Evolutionary conservation across 1,140 invertebrate species (phyloP), one percentile per base, ranked within the genome.

Genomic region (Mesaphorura yosii): DNA sequence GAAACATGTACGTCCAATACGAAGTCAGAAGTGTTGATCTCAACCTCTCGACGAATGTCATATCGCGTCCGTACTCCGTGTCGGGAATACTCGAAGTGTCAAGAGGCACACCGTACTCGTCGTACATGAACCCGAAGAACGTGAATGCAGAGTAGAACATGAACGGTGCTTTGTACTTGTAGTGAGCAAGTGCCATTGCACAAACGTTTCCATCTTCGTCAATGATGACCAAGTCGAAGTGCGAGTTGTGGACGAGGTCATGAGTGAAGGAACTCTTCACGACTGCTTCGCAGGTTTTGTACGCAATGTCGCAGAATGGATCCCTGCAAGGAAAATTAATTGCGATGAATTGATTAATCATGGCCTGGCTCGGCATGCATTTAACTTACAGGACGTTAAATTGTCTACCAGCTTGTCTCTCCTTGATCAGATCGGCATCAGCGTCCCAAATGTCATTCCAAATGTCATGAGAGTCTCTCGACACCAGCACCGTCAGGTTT

Each of bases 181-280:
- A 23, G n/a, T n/a, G n/a, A 12, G 48, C 53, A 2, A 64, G 22
- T 20, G 53, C 62, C 1, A 56, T 49, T 1, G 39, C 59, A 38
- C 59, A 62, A 1, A 62, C 62, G 25, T 62, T 64, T 17, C 40
- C 42, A 5, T 62, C 19, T 6, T 38, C 25, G 37, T 64, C 62
- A 17, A 64, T 55, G 20, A 64, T 41, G 28, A 64, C 54, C 0
- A 64, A 34, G 54, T 64, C 62, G 46, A 54, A 58, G n/a, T 54
- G 27, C 2, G n/a, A n/a, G 48, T n/a, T n/a, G n/a, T n/a, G n/a
- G n/a, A 51, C 20, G 38, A 45, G 2, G 55, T 61, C n/a, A 49
- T 40, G 47, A 51, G 58, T 7, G 51, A 26, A 4, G 45, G 6
- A 5, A 39, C n/a, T n/a, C n/a, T n/a, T n/a, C n/a, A n/a, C n/a